Evolutionary conservation across 2,797 vertebrate species (phyloP).

Genomic region (Hoplostethus atlanticus): DNA sequence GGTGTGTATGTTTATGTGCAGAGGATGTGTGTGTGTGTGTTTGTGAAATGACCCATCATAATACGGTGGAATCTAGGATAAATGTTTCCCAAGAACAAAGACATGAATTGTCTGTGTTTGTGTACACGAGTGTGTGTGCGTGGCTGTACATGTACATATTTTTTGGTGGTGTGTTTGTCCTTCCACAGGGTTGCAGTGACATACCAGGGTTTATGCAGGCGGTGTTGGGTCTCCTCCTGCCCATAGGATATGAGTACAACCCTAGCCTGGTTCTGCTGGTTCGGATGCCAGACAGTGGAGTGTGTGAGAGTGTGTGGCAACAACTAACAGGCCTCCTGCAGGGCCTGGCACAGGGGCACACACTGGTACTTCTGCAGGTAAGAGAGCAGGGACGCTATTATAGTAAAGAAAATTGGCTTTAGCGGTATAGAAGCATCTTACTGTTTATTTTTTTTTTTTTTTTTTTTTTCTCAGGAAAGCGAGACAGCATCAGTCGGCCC

Average conservation of each 20-base stretch:
- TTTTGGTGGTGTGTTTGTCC: neutral
- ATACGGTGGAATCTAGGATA: no score
- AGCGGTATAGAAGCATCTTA: no score
- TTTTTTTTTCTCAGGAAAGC: slow-evolving; percentile 55
- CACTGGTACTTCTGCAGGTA: slow-evolving; percentile 81
- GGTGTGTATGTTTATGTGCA: no score
- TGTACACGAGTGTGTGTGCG: no score
- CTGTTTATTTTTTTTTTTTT: neutral
- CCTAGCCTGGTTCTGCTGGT: slow-evolving; percentile 80
- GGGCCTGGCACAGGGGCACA: slow-evolving; percentile 80
- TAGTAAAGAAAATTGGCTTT: neutral
- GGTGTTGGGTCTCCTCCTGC: slow-evolving; percentile 76
- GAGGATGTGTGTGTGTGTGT: no score
- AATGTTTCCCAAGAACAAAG: no score
- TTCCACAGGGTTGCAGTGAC: slow-evolving; percentile 68
- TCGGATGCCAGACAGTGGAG: slow-evolving; percentile 30
- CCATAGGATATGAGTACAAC: slow-evolving; percentile 81
- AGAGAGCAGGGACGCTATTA: neutral
- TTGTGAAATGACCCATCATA: no score
- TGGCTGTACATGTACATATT: neutral
- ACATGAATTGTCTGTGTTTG: neutral
- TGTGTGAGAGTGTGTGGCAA: slow-evolving; percentile 69
- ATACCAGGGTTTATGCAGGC: slow-evolving; percentile 72
- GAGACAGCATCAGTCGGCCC: slow-evolving; percentile 52
- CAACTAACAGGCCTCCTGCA: slow-evolving; percentile 80